phyloP scores from a whole-genome alignment of 2,888 invertebrate species.

The Odontocolon sp. region DNA sequence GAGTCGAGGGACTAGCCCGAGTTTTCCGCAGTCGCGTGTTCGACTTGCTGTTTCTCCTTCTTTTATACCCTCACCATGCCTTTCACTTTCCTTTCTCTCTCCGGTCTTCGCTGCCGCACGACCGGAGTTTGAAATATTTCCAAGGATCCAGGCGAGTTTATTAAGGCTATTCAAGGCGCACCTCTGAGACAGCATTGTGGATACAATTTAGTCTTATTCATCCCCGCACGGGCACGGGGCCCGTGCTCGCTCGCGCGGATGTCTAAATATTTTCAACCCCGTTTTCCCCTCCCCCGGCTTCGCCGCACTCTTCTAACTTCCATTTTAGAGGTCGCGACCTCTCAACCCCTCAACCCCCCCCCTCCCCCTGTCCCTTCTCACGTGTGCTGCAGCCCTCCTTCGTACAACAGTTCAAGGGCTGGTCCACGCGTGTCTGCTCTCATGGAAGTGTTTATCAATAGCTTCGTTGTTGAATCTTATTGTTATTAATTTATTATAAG shows the following conservation, averaged over 20 bases:
- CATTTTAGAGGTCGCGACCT: slow-evolving; percentile 15
- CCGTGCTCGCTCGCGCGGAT: slow-evolving; percentile 67
- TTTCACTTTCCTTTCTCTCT: slow-evolving; percentile 34
- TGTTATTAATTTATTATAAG: too few species aligned
- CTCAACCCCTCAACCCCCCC: slow-evolving; percentile 35
- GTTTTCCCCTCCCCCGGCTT: slow-evolving; percentile 55
- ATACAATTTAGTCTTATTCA: slow-evolving; percentile 85
- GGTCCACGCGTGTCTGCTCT: too few species aligned
- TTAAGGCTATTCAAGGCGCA: slow-evolving; percentile 84
- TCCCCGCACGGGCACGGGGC: slow-evolving; percentile 66
- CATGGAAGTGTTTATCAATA: too few species aligned
- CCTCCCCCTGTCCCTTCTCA: too few species aligned
- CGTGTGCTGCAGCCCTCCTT: too few species aligned
- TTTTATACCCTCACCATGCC: neutral
- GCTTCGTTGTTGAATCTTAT: too few species aligned
- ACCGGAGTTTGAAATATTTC: slow-evolving; percentile 78
- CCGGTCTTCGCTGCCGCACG: slow-evolving; percentile 44
- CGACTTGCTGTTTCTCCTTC: neutral
- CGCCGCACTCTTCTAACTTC: slow-evolving; percentile 9
- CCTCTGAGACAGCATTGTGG: slow-evolving; percentile 84
- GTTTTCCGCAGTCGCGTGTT: slow-evolving; percentile 27
- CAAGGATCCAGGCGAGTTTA: slow-evolving; percentile 80
- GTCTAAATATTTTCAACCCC: slow-evolving; percentile 80
- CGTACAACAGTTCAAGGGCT: too few species aligned
- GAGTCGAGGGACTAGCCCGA: slow-evolving; percentile 3